phyloP scores from a whole-genome alignment of 1,140 invertebrate genomes.

The Drosophila guanche region DNA sequence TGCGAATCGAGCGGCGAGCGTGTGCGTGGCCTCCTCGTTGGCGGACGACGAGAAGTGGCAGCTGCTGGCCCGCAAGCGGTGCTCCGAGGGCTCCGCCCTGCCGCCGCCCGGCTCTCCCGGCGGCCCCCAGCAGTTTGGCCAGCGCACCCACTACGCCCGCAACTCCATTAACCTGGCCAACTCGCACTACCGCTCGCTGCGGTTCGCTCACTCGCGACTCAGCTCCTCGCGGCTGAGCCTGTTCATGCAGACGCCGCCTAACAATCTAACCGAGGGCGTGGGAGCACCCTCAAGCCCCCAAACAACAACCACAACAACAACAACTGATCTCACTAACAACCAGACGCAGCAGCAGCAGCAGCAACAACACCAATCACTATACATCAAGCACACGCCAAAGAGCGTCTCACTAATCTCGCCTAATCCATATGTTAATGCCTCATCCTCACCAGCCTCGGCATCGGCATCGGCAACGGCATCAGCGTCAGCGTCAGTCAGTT shows the following conservation, averaged over 20 bases:
- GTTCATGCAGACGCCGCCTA: conserved; percentile 70
- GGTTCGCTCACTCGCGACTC: conserved; percentile 77
- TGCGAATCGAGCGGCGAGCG: conserved; percentile 72
- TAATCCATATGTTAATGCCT: conserved; percentile 69
- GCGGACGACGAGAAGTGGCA: conserved; percentile 83
- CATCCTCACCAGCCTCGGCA: conserved; percentile 51
- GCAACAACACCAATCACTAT: conserved; percentile 64
- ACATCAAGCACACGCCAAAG: conserved; percentile 76
- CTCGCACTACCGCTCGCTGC: conserved; percentile 79
- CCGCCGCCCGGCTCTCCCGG: conserved; percentile 7
- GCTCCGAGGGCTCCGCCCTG: conserved; percentile 64
- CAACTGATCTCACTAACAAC: conserved; percentile 74
- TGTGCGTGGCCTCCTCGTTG: conserved; percentile 70
- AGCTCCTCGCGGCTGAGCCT: conserved; percentile 77
- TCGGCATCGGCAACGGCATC: conserved; percentile 17
- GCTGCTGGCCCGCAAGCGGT: conserved; percentile 74
- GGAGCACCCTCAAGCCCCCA: conserved; percentile 20
- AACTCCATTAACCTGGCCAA: conserved; percentile 81
- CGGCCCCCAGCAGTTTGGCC: conserved; percentile 56
- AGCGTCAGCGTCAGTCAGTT: neutral
- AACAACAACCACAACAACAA: conserved; percentile 23
- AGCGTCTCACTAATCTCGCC: conserved; percentile 68
- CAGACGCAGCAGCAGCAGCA: conserved; percentile 35
- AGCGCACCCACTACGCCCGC: conserved; percentile 76
- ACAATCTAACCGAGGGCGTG: conserved; percentile 37